Evolutionary conservation across 2,888 invertebrate genomes (phyloP), one percentile per base, ranked within the genome.

Genomic region (Ormyrus pomaceus): DNA sequence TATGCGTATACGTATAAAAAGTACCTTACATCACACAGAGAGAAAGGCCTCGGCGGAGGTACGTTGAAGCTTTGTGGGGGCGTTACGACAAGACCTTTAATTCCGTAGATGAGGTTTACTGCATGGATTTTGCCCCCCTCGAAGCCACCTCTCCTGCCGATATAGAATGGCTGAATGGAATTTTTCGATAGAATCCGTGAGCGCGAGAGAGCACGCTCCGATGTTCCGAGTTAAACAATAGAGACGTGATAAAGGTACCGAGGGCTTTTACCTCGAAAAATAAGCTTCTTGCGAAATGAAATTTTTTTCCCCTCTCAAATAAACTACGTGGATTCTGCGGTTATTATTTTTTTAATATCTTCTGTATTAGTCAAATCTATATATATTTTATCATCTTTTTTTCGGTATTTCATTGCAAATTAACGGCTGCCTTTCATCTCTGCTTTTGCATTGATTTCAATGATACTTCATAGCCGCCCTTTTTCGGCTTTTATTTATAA

Each of bases 91-190:
- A 70, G 75, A 79, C 70, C 70, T 79, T 79, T 79, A 79, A 79
- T 79, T 79, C 70, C 74, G 70, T 59, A 70, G 74, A 79, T 74
- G 75, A 79, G 79, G 64, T 75, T 79, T 79, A 55, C 70, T 64
- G 70, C 50, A 79, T 65, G 62, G 55, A 58, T 64, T 74, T 74
- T 46, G 9, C 69, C 48, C 34, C 11, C 7, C 19, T 53, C 48
- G 46, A 5, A 34, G 11, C 64, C n/a, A 13, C 11, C 13, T 11
- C 64, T 7, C 61, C 34, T 6, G 9, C 19, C 51, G 74, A 51
- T 72, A 62, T 68, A 62, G 66, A 68, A 68, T n/a, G 64, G 58
- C 59, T 59, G 79, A 79, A 79, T 79, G 69, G 69, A 74, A 79
- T 79, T 79, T 79, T 79, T 66, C 69, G 79, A 69, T 74, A 69